Evolutionary conservation across 2,797 vertebrate species (phyloP).

Genomic region (Aldrovandia affinis): DNA sequence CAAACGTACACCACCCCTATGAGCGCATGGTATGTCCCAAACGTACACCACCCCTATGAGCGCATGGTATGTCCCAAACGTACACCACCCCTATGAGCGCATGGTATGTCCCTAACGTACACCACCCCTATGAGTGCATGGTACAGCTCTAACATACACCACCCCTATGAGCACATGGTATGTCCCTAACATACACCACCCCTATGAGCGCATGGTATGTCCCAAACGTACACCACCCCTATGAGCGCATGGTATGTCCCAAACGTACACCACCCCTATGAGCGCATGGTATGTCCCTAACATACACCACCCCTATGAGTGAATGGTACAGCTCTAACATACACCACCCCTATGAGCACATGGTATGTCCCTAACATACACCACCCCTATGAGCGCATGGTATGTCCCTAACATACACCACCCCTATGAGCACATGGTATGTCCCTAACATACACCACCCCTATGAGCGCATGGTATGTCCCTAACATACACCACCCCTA

Average conservation of each 20-base stretch:
- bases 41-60: background rate
- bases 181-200: background rate
- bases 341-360: background rate
- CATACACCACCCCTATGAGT: conserved; percentile 73
- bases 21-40: background rate
- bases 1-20: background rate
- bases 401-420: conserved; percentile 44
- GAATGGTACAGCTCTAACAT: background rate
- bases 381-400: conserved; percentile 78
- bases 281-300: conserved; percentile 50
- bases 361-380: conserved; percentile 64
- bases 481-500: background rate
- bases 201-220: background rate
- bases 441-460: background rate
- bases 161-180: background rate
- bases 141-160: background rate
- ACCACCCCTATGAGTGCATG: background rate
- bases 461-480: background rate
- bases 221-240: conserved; percentile 74
- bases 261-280: background rate
- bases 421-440: background rate
- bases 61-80: background rate
- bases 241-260: no score
- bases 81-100: background rate
- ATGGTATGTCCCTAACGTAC: background rate